A percentile compares a stretch with the other conserved stretches of the same genome.
These are phyloP conservation scores for Carterocephalus palaemon DNA, from an alignment of 2,888 invertebrate species.

Conservation along the genomic window DNA sequence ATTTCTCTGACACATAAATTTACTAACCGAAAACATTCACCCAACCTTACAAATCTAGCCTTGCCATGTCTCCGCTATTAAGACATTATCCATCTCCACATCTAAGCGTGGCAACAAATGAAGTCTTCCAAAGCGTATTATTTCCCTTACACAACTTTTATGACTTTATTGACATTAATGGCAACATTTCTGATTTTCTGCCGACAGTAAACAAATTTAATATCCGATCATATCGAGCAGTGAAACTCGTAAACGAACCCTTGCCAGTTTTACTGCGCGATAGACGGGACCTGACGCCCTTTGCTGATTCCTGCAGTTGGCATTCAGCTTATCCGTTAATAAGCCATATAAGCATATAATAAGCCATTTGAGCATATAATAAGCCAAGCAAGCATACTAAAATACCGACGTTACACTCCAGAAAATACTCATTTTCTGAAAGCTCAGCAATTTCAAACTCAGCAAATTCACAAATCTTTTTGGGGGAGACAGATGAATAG, in stretches of 20 bases:
- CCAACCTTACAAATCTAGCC: no score
- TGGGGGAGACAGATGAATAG: no score
- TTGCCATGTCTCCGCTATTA: not conserved
- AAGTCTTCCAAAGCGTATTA: not conserved
- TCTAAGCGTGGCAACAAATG: not conserved
- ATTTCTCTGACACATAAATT: no score
- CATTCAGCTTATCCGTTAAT: constrained; percentile 7
- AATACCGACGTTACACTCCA: no score
- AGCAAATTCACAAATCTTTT: no score
- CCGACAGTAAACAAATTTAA: constrained; percentile 21
- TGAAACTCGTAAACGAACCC: constrained; percentile 17
- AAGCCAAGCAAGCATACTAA: no score
- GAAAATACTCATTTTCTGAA: no score
- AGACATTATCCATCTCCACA: not conserved
- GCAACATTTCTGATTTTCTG: constrained; percentile 14
- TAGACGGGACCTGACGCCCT: constrained; percentile 19
- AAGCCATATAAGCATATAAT: no score
- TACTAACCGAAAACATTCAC: no score
- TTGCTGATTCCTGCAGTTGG: not conserved
- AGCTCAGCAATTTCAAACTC: no score
- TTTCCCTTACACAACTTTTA: constrained; percentile 10
- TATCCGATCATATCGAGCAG: constrained; percentile 20
- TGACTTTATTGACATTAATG: constrained; percentile 16
- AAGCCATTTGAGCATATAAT: no score
- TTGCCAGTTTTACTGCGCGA: constrained; percentile 19